Base-by-base conservation (phyloP, 2,113 vertebrate genomes). In the Pipra filicauda region DNA sequence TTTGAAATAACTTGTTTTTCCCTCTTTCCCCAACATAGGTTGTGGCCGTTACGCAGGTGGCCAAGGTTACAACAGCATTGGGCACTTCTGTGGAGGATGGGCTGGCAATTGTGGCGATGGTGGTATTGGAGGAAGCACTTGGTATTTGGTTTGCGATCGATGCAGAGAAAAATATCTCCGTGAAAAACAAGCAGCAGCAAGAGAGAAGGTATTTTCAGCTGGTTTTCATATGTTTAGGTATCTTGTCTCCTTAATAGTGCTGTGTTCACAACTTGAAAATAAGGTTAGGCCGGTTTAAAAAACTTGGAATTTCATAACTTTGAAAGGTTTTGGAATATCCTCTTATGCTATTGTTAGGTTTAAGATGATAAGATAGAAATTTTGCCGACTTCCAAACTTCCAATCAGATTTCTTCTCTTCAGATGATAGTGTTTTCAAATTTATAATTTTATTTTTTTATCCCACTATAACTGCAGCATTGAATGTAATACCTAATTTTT, bases 11-110 rank as follows among this genome's bases (percentile, higher is more conserved):
- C 26, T 52, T 23, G 58, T 44, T 85, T 55, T 22, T 58, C 43
- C 84, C 12, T 72, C 69, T 85, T 73, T 58, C 11, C 62, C 20
- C 2, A 19, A 8, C 85, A 23, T 69, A 99, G 99, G 99, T 26
- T 99, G 99, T 97, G 99, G 99, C 20, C 99, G 99, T 46, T 99
- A 99, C 4, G 99, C 99, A 20, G 99, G 99, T 80, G 99, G 99
- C 73, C 99, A 99, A 92, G 99, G 99, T 69, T 99, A 99, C 96
- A 99, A 99, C 83, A 99, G 99, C 96, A 99, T 99, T 26, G 99
- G 99, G 27, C 99, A 99, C 93, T 99, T 99, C 37, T 99, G 99
- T 95, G 99, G 99, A 30, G 99, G 99, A 64, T 99, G 99, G 99
- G 99, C 99, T 85, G 99, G 99, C 30, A 99, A 99, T 86, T 99